Evolutionary conservation across 2,797 vertebrate genomes (phyloP), one percentile per base, ranked within the genome.

Genomic region (Borostomias antarcticus): DNA sequence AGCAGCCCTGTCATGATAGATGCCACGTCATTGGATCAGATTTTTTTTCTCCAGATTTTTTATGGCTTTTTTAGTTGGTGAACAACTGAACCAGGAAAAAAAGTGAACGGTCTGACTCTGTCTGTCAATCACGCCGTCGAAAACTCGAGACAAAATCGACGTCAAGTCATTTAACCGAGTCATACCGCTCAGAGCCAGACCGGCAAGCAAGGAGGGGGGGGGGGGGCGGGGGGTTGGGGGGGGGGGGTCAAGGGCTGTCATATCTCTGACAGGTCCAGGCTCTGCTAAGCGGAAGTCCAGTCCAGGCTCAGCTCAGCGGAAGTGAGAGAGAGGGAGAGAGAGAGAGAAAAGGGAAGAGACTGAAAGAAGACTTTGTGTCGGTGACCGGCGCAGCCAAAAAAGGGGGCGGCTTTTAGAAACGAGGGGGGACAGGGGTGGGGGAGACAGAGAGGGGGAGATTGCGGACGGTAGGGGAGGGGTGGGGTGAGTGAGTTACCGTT

Each of bases 341-440:
- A n/a, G 75, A 75, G 82, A 84, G 89, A 62, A 91, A 88, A 87
- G 92, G 91, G 90, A 89, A 74, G 30, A 43, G 84, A 82, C 92
- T 95, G 90, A 96, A 97, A 94, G 94, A 89, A 82, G 90, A 92
- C 92, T 95, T 95, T 96, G 95, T 88, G 72, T 81, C 93, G 93
- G 72, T 68, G 78, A 83, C 64, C 72, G 81, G 76, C 62, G 65
- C 77, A 72, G 84, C 88, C 85, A 85, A 70, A 81, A 78, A 81
- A n/a, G n/a, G n/a, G 73, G 47, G 69, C 82, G 82, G 85, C 81
- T 82, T 80, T 82, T 84, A 78, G 81, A 83, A 71, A 87, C 90
- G 85, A 73, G 85, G 70, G 77, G 78, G 53, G 33, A 32, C 29
- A 11, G 35, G n/a, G 37, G 28, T 76, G 78, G 82, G 76, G 75